Evolutionary conservation across 2,797 vertebrate species (phyloP), one percentile per base, ranked within the genome.

Genomic region (Pantherophis alleghaniensis): DNA sequence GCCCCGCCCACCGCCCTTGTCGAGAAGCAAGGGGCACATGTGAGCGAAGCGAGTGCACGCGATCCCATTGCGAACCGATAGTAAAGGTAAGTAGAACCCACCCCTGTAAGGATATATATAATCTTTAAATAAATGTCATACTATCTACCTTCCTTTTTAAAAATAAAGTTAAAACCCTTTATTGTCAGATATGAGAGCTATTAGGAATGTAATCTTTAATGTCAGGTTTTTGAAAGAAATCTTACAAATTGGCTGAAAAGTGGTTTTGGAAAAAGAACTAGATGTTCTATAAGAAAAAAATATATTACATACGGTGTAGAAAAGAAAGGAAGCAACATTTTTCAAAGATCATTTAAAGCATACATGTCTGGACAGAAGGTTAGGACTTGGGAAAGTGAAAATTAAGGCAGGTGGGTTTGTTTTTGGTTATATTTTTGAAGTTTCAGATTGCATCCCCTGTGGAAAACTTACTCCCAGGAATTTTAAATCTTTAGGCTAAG

Each of bases 41-140:
- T 1, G 6, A 51, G 47, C 0, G 47, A 51, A 47, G 47, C 5
- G 4, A 47, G 47, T 0, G 6, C 4, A 0, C 47, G 1, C 6
- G 1, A 51, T 51, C 47, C 47, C 47, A 6, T 51, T 51, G 47
- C 6, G 6, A 51, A 7, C 47, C 47, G 6, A 51, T 51, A 51
- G 47, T 51, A 51, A 51, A 51, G 6, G 47, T 51, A 51, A 51
- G 47, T 51, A 51, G 47, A 51, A 51, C 47, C 47, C 47, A 51
- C 47, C 7, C 47, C 47, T 47, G 47, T 51, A 7, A 51, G 47
- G 47, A 88, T 56, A 88, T 20, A 88, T 32, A 11, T 22, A 59
- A 57, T 32, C n/a, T 88, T 37, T 88, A 59, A 57, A 37, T 32
- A 18, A 24, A 57, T 18, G n/a, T 20, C 74, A 12, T 47, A 24